Base-by-base conservation (phyloP, 2,888 invertebrate genomes). In the Drosophila setosimentum region DNA sequence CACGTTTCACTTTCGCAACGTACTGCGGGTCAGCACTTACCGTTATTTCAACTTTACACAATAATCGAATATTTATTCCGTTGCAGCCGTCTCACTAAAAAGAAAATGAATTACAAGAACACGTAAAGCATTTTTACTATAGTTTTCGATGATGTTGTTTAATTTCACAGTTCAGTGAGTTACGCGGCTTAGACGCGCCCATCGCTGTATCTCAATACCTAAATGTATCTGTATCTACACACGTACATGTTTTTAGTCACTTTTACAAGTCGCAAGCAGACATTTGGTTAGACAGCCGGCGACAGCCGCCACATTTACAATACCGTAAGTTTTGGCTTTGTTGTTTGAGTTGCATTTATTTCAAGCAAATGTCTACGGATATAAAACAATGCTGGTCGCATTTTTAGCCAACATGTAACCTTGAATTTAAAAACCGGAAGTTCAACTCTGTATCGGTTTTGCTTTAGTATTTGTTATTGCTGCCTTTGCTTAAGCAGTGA, bases 151-250 rank as follows among this genome's bases (percentile, higher is more conserved):
- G 79, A 70, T 75, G 74, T 78, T 78, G 89, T 87, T 90, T 88
- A 91, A 91, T 91, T 91, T 91, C 91, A 91, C 91, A 90, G 89
- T 87, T 91, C 82, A 91, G 82, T 81, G 91, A 79, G 57, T 87
- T 75, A 68, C 73, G 71, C 69, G 82, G 74, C 85, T 89, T 78
- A 89, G 85, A 87, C 87, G 80, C 75, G 72, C 84, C 89, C 87
- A 71, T 60, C 50, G 29, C 32, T 53, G 32, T 58, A 66, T 40
- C 49, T 63, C 6, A 16, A 24, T 51, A 21, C 21, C 32, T 27
- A 24, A 51, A 37, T 24, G 61, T 60, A 50, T 45, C 45, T 55
- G 32, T 63, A 54, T 58, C 67, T 40, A 11, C 13, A 42, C 30
- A 37, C 49, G 21, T 50, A 35, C 33, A 57, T 33, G 45, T 54